Conservation (phyloP, 1,140 invertebrate genomes). For the Drosophila trapezifrons region DNA sequence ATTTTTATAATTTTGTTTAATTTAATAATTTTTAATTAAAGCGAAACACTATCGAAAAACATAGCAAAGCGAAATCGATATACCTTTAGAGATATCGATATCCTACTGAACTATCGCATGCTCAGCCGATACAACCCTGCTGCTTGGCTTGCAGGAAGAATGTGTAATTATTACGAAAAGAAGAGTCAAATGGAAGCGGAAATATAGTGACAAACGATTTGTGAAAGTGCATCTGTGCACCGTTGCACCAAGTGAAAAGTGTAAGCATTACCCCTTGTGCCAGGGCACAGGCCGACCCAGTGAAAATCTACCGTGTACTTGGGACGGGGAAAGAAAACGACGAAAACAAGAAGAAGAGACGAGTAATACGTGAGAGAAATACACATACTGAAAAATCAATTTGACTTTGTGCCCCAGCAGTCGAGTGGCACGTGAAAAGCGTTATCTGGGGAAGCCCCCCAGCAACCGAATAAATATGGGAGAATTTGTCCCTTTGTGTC, state of each 20-base stretch:
- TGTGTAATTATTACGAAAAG: conserved; percentile 79
- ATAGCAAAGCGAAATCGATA: neutral
- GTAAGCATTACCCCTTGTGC: conserved; percentile 36
- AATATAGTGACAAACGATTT: conserved; percentile 32
- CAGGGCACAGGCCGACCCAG: neutral
- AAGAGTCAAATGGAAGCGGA: conserved; percentile 53
- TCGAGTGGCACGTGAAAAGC: conserved; percentile 1
- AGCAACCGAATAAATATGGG: neutral
- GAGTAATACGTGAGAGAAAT: conserved; percentile 74
- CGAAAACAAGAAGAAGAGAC: conserved; percentile 71
- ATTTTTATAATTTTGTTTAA: no score
- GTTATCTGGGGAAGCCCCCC: conserved; percentile 5
- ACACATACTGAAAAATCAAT: conserved; percentile 75
- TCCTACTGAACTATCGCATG: conserved; percentile 18
- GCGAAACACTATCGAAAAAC: neutral
- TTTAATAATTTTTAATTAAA: neutral
- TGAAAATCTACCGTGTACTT: conserved; percentile 39
- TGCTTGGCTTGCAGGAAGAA: conserved; percentile 57
- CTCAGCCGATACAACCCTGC: conserved; percentile 29
- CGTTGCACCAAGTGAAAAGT: conserved; percentile 19
- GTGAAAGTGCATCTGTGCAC: conserved; percentile 41
- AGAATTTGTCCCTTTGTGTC: conserved; percentile 12
- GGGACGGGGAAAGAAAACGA: conserved; percentile 58
- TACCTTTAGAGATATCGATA: neutral
- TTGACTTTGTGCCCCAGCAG: conserved; percentile 16